Base-by-base conservation (phyloP, 2,797 vertebrate genomes). In the Betta splendens region DNA sequence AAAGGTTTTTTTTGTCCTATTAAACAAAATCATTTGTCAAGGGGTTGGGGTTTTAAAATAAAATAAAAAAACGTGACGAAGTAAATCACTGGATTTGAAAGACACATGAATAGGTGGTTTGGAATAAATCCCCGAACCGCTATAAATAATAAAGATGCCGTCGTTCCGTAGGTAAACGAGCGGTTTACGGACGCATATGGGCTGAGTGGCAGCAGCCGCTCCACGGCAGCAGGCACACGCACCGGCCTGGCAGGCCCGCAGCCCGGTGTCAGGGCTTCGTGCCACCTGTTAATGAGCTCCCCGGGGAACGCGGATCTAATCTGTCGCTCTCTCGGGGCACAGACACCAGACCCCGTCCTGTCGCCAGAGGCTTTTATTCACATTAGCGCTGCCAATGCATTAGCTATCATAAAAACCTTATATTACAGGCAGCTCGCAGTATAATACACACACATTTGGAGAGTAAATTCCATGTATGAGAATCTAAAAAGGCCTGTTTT, bases 261-360 rank as follows among this genome's bases (percentile, higher is more conserved):
- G 72, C 53, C 50, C 20, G 57, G 78, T 64, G 74, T 58, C 76
- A 74, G 89, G 87, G 92, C 89, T 90, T 39, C 85, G 88, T 88
- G 92, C 93, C 94, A 96, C 95, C 94, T 96, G 95, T 95, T 98
- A 96, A 95, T 94, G 93, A 94, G 94, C 86, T 94, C 92, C 75
- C 73, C 36, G 18, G 90, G 85, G 93, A 58, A 72, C 82, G 66
- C 80, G 74, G 79, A 79, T 82, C 80, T 86, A 72, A 52, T 86
- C 88, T 39, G 77, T 28, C 63, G 33, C 72, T 60, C 77, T 77
- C 76, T 58, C 50, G 28, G 73, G 81, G 70, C 65, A 58, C 50
- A 61, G 76, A 71, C 50, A 68, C 72, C 20, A 75, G 84, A 53
- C 25, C 7, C n/a, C 16, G 59, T 67, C 66, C 22, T 52, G 77